Conservation (phyloP, 2,888 invertebrate genomes). For the Caradrina kadenii region DNA sequence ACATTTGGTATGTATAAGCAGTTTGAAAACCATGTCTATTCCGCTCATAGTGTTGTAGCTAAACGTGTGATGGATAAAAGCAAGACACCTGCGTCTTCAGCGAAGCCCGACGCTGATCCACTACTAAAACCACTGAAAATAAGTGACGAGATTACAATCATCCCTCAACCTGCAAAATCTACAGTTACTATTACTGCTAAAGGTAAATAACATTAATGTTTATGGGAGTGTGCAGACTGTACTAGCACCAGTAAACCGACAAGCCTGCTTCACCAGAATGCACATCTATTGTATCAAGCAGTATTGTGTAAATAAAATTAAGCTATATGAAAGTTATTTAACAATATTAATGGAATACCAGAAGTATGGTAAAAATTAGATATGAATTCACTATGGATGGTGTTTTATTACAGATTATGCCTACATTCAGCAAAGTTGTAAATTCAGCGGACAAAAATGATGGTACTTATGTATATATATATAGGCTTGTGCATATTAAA, state of each 20-base stretch:
- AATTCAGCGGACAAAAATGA: constrained; percentile 78
- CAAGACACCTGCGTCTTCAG: constrained; percentile 82
- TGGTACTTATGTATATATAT: constrained; percentile 62
- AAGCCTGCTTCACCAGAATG: constrained; percentile 74
- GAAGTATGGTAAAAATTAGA: constrained; percentile 79
- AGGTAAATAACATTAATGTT: constrained; percentile 83
- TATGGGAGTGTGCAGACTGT: constrained; percentile 70
- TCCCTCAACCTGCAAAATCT: constrained; percentile 95
- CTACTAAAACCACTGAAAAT: constrained; percentile 96
- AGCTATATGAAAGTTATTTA: constrained; percentile 79
- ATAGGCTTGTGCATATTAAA: not conserved
- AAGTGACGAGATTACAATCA: constrained; percentile 97
- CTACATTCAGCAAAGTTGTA: constrained; percentile 72
- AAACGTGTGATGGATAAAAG: constrained; percentile 96
- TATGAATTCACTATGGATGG: constrained; percentile 79
- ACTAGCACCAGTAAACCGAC: constrained; percentile 64
- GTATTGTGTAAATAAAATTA: constrained; percentile 87
- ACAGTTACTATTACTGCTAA: constrained; percentile 86
- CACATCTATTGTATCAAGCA: constrained; percentile 80
- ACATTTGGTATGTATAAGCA: constrained; percentile 99
- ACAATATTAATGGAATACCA: constrained; percentile 76
- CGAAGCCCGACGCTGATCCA: constrained; percentile 89
- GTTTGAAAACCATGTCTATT: constrained; percentile 98
- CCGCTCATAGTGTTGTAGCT: constrained; percentile 97
- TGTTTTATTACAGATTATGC: constrained; percentile 77